Percentiles rank a stretch among this genome's conserved stretches.
Evolutionary conservation across 2,888 invertebrate species (phyloP).

Genomic region (Oeneis ivallda): DNA sequence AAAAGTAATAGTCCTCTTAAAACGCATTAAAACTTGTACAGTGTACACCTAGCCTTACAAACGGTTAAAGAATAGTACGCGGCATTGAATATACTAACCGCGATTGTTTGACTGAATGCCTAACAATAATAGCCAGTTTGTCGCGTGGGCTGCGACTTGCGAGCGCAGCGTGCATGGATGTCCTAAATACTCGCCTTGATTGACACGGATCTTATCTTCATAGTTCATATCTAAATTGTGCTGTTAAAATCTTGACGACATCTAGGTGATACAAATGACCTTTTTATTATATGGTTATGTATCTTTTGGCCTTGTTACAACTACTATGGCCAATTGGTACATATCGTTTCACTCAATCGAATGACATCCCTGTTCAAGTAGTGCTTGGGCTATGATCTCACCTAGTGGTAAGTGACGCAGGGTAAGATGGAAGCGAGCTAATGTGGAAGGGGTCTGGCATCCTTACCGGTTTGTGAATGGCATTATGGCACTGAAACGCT

Average conservation of each 20-base stretch:
- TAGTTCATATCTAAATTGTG: conserved; percentile 22
- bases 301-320: background rate
- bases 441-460: no score
- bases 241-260: conserved; percentile 12
- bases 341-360: no score
- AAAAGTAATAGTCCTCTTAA: no score
- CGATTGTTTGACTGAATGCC: conserved; percentile 26
- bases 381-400: no score
- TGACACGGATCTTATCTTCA: conserved; percentile 24
- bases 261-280: no score
- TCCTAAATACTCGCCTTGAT: conserved; percentile 36
- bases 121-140: conserved; percentile 26
- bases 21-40: background rate
- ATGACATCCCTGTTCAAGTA: no score
- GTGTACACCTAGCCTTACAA: conserved; percentile 7
- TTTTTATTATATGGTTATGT: no score
- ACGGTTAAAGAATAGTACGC: conserved; percentile 53
- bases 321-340: background rate
- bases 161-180: conserved; percentile 23
- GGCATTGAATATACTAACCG: conserved; percentile 38
- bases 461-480: no score
- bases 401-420: no score
- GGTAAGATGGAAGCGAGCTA: no score
- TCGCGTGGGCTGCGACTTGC: conserved; percentile 29
- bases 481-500: no score